These are phyloP conservation scores for Conchocele bisecta DNA, from an alignment of 2,888 invertebrate genomes.

Conservation along the genomic window DNA sequence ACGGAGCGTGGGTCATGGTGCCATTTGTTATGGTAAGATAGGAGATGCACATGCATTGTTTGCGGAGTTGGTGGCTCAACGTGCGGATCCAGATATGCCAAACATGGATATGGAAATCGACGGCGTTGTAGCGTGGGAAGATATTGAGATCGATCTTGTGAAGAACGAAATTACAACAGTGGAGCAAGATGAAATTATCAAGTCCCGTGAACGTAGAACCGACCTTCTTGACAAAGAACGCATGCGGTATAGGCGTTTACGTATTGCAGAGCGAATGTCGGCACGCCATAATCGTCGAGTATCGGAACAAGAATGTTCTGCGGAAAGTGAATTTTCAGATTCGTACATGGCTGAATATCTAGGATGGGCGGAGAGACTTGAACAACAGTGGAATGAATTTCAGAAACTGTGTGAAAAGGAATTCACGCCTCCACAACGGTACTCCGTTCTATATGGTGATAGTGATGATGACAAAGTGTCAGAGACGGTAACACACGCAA, in stretches of 20 bases:
- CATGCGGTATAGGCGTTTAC: slow-evolving; percentile 49
- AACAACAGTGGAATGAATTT: slow-evolving; percentile 47
- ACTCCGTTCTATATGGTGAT: neutral
- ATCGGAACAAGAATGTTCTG: neutral
- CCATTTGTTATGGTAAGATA: neutral
- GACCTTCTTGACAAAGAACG: slow-evolving; percentile 47
- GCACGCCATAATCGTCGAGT: slow-evolving; percentile 50
- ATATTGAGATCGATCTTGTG: slow-evolving; percentile 59
- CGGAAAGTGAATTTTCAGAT: too few relatives aligned
- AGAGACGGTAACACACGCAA: too few relatives aligned
- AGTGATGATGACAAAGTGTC: neutral
- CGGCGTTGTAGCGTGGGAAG: slow-evolving; percentile 66
- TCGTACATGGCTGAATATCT: slow-evolving; percentile 30
- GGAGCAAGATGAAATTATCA: slow-evolving; percentile 53
- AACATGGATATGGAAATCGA: slow-evolving; percentile 59
- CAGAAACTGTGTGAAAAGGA: slow-evolving; percentile 46
- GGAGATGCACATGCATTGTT: slow-evolving; percentile 28
- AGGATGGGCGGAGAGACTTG: slow-evolving; percentile 40
- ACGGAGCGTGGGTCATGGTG: slow-evolving; percentile 51
- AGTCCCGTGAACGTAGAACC: slow-evolving; percentile 45
- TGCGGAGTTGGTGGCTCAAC: neutral
- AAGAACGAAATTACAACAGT: slow-evolving; percentile 63
- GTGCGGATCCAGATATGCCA: slow-evolving; percentile 26
- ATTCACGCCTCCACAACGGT: slow-evolving; percentile 6
- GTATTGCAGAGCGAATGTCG: slow-evolving; percentile 49